Evolutionary conservation across 2,113 vertebrate genomes (phyloP).

Genomic region (Puffinus mauretanicus): DNA sequence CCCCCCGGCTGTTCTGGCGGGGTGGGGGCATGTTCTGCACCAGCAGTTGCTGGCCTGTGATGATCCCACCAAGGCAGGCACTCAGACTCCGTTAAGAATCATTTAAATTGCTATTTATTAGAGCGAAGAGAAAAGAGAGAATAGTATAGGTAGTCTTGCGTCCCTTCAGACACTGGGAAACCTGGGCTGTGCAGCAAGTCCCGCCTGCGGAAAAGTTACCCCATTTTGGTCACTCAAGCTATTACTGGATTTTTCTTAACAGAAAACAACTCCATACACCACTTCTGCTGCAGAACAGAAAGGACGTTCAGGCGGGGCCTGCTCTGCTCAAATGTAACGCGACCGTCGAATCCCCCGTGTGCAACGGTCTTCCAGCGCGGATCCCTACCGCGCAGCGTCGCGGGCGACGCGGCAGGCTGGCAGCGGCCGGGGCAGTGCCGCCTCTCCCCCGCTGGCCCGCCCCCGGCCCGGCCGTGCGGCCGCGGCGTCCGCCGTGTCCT

Average conservation of each 20-base stretch:
- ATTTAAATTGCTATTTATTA: background rate
- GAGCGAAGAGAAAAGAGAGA: background rate
- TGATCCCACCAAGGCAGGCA: background rate
- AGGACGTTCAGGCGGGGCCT: background rate
- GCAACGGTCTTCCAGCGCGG: too few species aligned
- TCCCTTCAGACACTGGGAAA: background rate
- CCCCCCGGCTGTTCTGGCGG: background rate
- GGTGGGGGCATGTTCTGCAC: background rate
- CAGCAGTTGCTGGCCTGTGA: background rate
- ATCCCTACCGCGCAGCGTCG: background rate
- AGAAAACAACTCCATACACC: fast-evolving
- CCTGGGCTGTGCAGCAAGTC: background rate
- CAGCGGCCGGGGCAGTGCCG: background rate
- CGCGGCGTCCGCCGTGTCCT: too few species aligned
- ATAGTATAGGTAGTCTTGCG: fast-evolving
- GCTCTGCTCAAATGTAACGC: background rate
- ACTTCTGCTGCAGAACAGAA: background rate
- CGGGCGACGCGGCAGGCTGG: background rate
- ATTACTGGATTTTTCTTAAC: too few species aligned
- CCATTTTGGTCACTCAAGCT: fast-evolving
- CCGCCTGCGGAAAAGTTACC: too few species aligned
- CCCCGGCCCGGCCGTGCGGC: too few species aligned
- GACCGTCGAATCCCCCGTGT: too few species aligned
- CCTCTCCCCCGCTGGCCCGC: background rate
- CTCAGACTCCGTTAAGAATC: background rate